Conservation (phyloP, 2,113 vertebrate species). For the Sterrhoptilus dennistouni region DNA sequence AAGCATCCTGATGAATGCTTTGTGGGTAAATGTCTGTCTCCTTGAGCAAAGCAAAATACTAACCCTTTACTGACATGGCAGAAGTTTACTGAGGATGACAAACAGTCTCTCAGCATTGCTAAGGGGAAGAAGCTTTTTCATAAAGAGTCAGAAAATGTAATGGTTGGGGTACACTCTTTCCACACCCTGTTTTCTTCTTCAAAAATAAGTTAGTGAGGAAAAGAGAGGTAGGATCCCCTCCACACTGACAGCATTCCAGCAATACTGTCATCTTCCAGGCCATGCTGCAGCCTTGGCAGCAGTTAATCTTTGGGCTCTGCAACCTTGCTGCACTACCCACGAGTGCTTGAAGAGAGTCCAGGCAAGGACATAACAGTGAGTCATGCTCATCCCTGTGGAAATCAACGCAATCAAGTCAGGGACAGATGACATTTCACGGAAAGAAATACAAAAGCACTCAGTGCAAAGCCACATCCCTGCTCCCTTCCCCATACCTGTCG, state of each 20-base stretch:
- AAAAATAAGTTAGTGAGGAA: background rate
- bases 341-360: background rate
- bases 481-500: constrained; percentile 79
- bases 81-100: background rate
- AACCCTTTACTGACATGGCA: background rate
- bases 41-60: background rate
- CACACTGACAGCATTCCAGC: background rate
- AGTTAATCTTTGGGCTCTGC: background rate
- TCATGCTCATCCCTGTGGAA: background rate
- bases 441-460: background rate
- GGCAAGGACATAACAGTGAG: background rate
- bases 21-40: background rate
- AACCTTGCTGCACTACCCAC: background rate
- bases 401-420: background rate
- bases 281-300: background rate
- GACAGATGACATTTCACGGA: background rate
- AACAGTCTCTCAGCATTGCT: background rate
- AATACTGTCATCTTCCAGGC: background rate
- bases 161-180: background rate
- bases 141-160: background rate
- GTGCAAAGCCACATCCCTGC: background rate
- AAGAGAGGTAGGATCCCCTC: background rate
- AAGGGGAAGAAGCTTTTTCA: background rate
- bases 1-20: background rate
- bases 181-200: background rate